Evolutionary conservation across 1,140 invertebrate genomes (phyloP).

Genomic region (Steinernema feltiae): DNA sequence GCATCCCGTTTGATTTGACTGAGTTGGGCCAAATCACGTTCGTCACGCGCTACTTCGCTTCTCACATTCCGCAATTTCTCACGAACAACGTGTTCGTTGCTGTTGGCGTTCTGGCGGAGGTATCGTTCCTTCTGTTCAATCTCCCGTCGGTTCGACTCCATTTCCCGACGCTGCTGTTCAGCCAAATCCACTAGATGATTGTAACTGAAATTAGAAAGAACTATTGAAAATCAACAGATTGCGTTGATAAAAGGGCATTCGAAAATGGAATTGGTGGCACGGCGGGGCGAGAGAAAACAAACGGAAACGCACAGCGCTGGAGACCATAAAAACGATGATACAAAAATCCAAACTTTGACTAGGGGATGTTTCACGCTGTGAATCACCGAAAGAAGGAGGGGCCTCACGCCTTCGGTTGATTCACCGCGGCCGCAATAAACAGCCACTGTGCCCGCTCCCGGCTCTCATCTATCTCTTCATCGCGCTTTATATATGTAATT

Average conservation of each 20-base stretch:
- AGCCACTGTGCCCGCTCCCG: background rate
- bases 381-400: background rate
- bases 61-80: background rate
- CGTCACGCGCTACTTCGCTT: background rate
- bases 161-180: conserved; percentile 6
- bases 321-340: conserved; percentile 1
- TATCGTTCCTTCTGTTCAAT: background rate
- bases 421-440: background rate
- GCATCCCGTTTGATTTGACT: background rate
- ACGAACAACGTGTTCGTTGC: background rate
- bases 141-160: conserved; percentile 9
- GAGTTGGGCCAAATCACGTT: background rate
- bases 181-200: conserved; percentile 2
- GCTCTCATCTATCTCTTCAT: background rate
- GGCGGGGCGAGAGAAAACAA: background rate
- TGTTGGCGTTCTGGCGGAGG: background rate
- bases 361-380: background rate
- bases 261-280: no score
- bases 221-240: background rate
- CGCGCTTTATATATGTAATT: conserved; percentile 13
- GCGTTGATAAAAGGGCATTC: background rate
- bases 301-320: background rate
- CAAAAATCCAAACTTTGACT: background rate
- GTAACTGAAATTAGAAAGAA: background rate
- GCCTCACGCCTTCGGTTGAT: background rate